Conservation (phyloP, 2,113 vertebrate species). For the Crotalus viridis region DNA sequence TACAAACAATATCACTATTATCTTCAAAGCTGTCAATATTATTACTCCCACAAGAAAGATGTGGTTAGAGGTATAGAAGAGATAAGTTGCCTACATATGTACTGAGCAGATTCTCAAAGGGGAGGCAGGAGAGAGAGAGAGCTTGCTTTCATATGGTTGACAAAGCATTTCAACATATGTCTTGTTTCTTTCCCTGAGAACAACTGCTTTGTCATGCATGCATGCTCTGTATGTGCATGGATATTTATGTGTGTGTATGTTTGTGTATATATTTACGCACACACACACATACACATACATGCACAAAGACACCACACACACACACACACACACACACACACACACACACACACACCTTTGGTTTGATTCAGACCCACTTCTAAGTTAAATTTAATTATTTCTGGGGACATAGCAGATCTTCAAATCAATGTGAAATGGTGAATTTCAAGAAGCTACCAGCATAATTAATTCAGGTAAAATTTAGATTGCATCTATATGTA, state of each 20-base stretch:
- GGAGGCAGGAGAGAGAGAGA: neutral
- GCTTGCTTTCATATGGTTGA: neutral
- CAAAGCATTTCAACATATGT: neutral
- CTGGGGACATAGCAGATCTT: neutral
- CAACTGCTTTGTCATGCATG: slow-evolving; percentile 1
- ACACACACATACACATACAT: too few species aligned
- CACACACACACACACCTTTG: neutral
- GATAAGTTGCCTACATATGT: neutral
- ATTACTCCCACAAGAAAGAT: neutral
- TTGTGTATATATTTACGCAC: too few species aligned
- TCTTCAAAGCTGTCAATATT: neutral
- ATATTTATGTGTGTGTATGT: too few species aligned
- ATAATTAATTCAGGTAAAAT: neutral
- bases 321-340: neutral
- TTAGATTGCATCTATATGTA: neutral
- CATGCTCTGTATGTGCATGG: neutral
- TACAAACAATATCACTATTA: neutral
- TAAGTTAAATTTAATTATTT: neutral
- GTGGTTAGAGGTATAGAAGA: neutral
- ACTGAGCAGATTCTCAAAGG: neutral
- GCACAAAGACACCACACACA: too few species aligned
- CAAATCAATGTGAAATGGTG: neutral
- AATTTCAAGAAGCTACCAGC: neutral
- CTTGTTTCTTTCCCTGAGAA: neutral
- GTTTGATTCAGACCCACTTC: neutral